Evolutionary conservation across 2,888 invertebrate species (phyloP).

Genomic region (Macroteleia sp.): DNA sequence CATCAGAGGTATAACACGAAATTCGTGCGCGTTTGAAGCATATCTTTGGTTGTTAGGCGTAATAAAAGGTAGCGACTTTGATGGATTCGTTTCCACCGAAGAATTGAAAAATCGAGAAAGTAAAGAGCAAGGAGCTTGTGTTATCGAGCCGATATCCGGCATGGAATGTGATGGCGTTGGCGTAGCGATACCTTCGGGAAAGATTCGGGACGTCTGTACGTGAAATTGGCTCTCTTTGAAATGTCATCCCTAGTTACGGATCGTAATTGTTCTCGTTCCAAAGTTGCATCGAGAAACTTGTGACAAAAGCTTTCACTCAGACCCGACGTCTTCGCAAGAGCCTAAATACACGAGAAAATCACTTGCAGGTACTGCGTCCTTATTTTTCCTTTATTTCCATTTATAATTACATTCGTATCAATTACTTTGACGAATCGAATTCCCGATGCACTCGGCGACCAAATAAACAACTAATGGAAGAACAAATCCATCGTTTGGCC

Average conservation of each 20-base stretch:
- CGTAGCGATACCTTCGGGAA: too few relatives aligned
- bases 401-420: constrained; percentile 53
- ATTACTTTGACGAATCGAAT: constrained; percentile 39
- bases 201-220: constrained; percentile 68
- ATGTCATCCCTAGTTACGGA: constrained; percentile 60
- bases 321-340: constrained; percentile 23
- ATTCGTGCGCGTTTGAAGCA: constrained; percentile 25
- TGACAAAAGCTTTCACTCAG: constrained; percentile 15
- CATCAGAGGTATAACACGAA: constrained; percentile 12
- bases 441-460: too few relatives aligned
- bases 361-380: constrained; percentile 41
- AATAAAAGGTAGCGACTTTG: constrained; percentile 35
- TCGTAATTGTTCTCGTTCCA: constrained; percentile 60
- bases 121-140: constrained; percentile 15
- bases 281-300: constrained; percentile 31
- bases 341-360: constrained; percentile 42
- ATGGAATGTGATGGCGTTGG: constrained; percentile 23
- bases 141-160: constrained; percentile 39
- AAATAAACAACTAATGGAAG: constrained; percentile 10
- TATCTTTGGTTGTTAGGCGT: constrained; percentile 17
- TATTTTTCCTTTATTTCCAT: constrained; percentile 56
- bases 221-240: constrained; percentile 69
- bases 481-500: constrained; percentile 7
- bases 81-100: constrained; percentile 29
- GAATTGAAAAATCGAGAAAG: constrained; percentile 31